Conservation (phyloP, 2,797 vertebrate species). For the Capromys pilorides region DNA sequence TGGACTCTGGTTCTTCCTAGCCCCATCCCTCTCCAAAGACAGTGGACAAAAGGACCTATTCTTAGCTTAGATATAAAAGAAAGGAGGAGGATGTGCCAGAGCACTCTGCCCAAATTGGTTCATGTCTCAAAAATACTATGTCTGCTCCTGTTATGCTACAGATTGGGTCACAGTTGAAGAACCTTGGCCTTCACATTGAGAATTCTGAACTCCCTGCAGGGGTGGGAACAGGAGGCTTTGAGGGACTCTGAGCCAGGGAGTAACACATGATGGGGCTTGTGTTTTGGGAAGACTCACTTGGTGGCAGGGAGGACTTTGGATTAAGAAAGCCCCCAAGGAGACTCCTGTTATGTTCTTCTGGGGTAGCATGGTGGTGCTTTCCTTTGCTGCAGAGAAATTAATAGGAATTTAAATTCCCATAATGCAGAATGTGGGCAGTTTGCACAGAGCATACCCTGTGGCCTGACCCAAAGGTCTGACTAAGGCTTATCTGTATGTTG, state of each 20-base stretch:
- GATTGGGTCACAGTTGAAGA: neutral
- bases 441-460: neutral
- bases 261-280: neutral
- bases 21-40: neutral
- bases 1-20: neutral
- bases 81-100: neutral
- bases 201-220: neutral
- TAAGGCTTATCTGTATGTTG: neutral
- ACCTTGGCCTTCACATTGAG: neutral
- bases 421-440: neutral
- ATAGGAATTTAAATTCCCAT: neutral
- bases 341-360: neutral
- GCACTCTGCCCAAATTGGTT: neutral
- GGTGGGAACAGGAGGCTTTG: neutral
- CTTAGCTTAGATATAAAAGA: neutral
- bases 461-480: neutral
- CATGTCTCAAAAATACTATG: neutral
- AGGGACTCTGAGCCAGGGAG: neutral
- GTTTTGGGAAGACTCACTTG: neutral
- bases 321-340: neutral
- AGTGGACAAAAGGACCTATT: neutral
- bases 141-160: rapidly evolving
- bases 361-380: neutral
- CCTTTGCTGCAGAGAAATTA: neutral
- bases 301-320: no score